These are phyloP conservation scores for Sinella curviseta DNA, from an alignment of 1,140 invertebrate genomes.

Conservation along the genomic window DNA sequence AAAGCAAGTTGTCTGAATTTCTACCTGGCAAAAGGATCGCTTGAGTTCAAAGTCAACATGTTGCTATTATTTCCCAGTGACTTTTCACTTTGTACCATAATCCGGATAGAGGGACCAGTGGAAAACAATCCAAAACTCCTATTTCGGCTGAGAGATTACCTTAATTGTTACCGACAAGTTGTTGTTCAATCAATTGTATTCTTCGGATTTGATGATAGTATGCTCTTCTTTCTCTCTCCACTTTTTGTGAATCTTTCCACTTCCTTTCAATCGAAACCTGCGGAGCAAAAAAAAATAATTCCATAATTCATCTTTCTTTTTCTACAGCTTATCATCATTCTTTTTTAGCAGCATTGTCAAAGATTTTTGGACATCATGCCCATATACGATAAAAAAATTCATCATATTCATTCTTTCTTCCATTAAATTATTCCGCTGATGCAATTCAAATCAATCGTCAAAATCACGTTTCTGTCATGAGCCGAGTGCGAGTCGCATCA, in stretches of 20 bases:
- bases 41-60: neutral
- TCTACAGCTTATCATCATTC: too few species aligned
- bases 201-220: too few species aligned
- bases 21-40: neutral
- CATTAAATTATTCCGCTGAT: too few species aligned
- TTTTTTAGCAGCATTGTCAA: too few species aligned
- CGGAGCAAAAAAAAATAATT: too few species aligned
- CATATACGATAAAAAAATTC: too few species aligned
- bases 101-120: neutral
- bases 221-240: neutral
- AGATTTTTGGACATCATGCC: too few species aligned
- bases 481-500: too few species aligned
- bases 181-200: neutral
- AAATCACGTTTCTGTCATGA: too few species aligned
- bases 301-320: too few species aligned
- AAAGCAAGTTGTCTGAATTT: neutral
- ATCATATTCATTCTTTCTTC: too few species aligned
- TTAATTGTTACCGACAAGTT: neutral
- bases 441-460: too few species aligned
- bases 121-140: neutral
- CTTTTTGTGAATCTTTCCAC: neutral
- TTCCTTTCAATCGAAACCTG: neutral
- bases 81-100: neutral
- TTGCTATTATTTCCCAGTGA: neutral
- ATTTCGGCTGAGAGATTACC: neutral